Base-by-base conservation (phyloP, 2,888 invertebrate species). In the Brachyopa scutellaris region DNA sequence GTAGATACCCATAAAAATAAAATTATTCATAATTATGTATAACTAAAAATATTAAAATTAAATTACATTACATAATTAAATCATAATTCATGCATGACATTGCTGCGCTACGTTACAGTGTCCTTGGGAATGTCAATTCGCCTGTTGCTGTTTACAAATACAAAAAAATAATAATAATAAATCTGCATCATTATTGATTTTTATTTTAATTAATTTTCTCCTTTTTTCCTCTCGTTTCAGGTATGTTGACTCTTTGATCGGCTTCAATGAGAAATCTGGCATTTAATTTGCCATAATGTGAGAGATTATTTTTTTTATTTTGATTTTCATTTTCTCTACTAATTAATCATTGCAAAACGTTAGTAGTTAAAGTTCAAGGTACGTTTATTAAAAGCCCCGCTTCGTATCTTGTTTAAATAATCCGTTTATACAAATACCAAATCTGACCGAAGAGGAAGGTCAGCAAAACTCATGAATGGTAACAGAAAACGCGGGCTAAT, bases 311-410 rank as follows among this genome's bases (percentile, higher is more conserved):
- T 26, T 6, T 26, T 26, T 26, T 36, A 15, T 67, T 21, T 15
- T 8, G 26, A 33, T 38, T 31, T 33, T 38, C 9, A 26, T 26
- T 26, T 47, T 38, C 11, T 26, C 19, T n/a, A 38, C 31, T 21
- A 19, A 29, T 61, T 70, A 42, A 61, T 51, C 57, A 57, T 51
- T 70, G 55, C 49, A 17, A 69, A 45, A 42, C 19, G 26, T 26
- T n/a, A 38, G 21, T 49, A 55, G 66, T 47, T 61, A 72, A 51
- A 79, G 79, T 73, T 73, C 79, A 67, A 79, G 72, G 79, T 61
- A 47, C 31, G 23, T 76, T 40, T 31, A 74, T 55, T 64, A 1
- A 45, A 66, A 51, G 31, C 45, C 21, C 57, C 45, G n/a, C n/a
- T n/a, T n/a, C n/a, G n/a, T n/a, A 26, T 5, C 47, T 15, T 38